A percentile compares a stretch with the other conserved stretches of the same genome.
These are phyloP conservation scores for Bolinopsis microptera DNA, from an alignment of 37 sponge, comb jelly and placozoan species.

Conservation along the genomic window DNA sequence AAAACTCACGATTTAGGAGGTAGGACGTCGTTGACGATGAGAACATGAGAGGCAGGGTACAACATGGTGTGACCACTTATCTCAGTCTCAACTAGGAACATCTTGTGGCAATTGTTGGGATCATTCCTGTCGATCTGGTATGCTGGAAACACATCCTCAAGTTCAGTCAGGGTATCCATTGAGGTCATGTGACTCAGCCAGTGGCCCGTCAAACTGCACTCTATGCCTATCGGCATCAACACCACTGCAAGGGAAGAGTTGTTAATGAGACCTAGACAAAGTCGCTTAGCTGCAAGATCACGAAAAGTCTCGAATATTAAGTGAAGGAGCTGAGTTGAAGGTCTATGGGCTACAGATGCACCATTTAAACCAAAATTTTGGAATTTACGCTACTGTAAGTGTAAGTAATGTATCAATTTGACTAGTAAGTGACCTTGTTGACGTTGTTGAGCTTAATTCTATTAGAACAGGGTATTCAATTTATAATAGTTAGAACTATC, in stretches of 20 bases:
- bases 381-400: too few relatives aligned
- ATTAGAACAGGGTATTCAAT: too few relatives aligned
- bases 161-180: neutral
- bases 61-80: slow-evolving; percentile 44
- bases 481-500: too few relatives aligned
- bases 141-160: slow-evolving; percentile 29
- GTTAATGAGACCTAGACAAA: neutral
- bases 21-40: neutral
- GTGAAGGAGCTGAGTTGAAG: too few relatives aligned
- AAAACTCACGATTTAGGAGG: slow-evolving; percentile 31
- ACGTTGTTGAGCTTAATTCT: too few relatives aligned
- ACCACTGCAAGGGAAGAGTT: slow-evolving; percentile 16
- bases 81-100: slow-evolving; percentile 29
- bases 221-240: slow-evolving; percentile 25
- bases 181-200: neutral
- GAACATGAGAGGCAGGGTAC: slow-evolving; percentile 19
- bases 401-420: too few relatives aligned
- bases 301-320: too few relatives aligned
- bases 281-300: too few relatives aligned
- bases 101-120: neutral
- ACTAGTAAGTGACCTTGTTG: too few relatives aligned
- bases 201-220: slow-evolving; percentile 16
- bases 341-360: too few relatives aligned
- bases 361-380: too few relatives aligned
- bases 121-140: slow-evolving; percentile 29